Conservation (phyloP, 2,888 invertebrate species). For the Nycteola revayana region DNA sequence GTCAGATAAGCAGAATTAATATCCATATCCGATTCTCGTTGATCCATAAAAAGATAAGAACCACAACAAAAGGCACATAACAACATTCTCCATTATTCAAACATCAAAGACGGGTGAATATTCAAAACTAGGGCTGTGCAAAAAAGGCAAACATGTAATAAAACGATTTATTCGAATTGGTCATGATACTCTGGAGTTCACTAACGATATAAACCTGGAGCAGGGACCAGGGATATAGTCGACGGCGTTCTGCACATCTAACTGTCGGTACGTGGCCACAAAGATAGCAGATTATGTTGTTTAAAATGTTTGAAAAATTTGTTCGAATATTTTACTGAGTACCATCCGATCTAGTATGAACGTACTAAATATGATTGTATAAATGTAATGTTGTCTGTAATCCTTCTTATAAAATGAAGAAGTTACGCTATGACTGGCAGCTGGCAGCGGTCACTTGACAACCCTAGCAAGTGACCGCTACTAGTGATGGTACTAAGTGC, state of each 20-base stretch:
- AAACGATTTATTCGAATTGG: constrained; percentile 52
- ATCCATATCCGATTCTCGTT: no score
- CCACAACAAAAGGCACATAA: constrained; percentile 2
- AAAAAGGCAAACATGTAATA: constrained; percentile 44
- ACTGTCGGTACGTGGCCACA: constrained; percentile 36
- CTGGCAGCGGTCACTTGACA: no score
- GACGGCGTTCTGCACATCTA: constrained; percentile 42
- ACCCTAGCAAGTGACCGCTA: no score
- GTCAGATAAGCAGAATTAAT: no score
- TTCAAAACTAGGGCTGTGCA: constrained; percentile 17
- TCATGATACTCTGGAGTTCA: constrained; percentile 45
- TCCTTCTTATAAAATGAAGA: no score
- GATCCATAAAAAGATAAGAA: background rate
- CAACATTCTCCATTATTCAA: constrained; percentile 14
- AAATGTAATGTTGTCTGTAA: no score
- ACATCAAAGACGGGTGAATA: constrained; percentile 13
- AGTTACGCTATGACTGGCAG: no score
- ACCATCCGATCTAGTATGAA: no score
- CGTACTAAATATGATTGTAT: no score
- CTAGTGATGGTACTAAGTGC: no score
- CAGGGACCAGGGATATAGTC: constrained; percentile 45
- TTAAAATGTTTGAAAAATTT: no score
- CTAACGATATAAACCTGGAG: constrained; percentile 55
- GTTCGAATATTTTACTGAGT: no score
- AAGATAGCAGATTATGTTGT: constrained; percentile 14